Evolutionary conservation across 2,888 invertebrate genomes (phyloP).

Genomic region (Brachyptera putata): DNA sequence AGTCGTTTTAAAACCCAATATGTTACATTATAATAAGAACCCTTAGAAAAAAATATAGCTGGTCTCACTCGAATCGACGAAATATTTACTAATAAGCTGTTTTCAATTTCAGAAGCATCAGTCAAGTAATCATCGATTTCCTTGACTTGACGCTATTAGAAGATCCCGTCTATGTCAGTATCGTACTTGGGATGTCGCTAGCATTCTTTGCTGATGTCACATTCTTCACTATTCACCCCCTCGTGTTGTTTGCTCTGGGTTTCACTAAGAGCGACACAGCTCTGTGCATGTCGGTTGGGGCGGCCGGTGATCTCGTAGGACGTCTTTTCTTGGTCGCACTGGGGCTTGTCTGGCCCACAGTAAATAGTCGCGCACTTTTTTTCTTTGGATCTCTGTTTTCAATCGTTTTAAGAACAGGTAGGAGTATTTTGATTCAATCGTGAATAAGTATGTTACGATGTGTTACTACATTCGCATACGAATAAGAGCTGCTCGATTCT

Average conservation of each 20-base stretch:
- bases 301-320: constrained; percentile 62
- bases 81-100: too few species aligned
- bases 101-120: too few species aligned
- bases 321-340: constrained; percentile 59
- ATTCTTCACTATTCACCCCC: constrained; percentile 65
- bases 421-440: constrained; percentile 39
- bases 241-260: constrained; percentile 58
- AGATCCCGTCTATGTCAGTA: constrained; percentile 51
- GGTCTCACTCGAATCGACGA: too few species aligned
- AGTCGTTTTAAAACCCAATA: too few species aligned
- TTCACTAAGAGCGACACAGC: constrained; percentile 59
- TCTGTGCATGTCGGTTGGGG: constrained; percentile 63
- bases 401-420: constrained; percentile 64
- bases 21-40: too few species aligned
- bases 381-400: constrained; percentile 61
- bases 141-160: constrained; percentile 42
- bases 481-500: too few species aligned
- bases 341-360: constrained; percentile 53
- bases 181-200: constrained; percentile 64
- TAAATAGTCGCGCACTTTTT: constrained; percentile 62
- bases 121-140: constrained; percentile 37
- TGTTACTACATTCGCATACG: too few species aligned
- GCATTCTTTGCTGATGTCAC: constrained; percentile 65
- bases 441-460: too few species aligned
- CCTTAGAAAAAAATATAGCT: too few species aligned